phyloP scores from a whole-genome alignment of 2,888 invertebrate genomes.

The Allolobophora icterica region DNA sequence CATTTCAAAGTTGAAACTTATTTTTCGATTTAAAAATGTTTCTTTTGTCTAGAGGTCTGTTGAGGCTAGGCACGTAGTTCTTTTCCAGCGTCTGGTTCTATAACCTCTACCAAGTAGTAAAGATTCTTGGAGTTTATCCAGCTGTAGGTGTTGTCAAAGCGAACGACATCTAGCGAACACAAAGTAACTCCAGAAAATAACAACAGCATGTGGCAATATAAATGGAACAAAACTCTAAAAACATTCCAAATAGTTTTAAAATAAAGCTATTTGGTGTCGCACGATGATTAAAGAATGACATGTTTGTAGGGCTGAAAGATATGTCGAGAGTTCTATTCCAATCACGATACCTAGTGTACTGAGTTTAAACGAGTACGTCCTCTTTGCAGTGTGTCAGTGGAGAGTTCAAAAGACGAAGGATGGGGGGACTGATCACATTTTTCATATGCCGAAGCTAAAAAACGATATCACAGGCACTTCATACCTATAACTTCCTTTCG shows the following conservation, averaged over 20 bases:
- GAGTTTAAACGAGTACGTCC: background rate
- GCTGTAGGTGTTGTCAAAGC: constrained; percentile 48
- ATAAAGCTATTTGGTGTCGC: background rate
- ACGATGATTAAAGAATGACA: background rate
- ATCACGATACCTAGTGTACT: background rate
- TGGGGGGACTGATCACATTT: too few relatives aligned
- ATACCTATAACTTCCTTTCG: too few relatives aligned
- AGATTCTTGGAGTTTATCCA: constrained; percentile 46
- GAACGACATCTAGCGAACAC: constrained; percentile 41
- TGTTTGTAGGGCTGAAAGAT: background rate
- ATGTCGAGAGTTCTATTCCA: background rate
- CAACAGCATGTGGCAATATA: background rate
- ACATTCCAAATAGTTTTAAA: background rate
- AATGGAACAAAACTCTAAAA: background rate
- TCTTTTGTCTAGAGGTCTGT: background rate
- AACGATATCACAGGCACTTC: too few relatives aligned
- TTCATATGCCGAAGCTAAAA: too few relatives aligned
- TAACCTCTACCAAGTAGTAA: constrained; percentile 41
- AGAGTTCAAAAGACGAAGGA: too few relatives aligned
- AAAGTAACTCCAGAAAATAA: background rate
- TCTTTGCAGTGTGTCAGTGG: background rate
- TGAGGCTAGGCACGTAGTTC: background rate
- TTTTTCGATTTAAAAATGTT: background rate
- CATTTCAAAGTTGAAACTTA: too few relatives aligned
- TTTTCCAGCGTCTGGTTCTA: constrained; percentile 33